phyloP scores from a whole-genome alignment of 30 jellyfish, hydroid and myxozoan genomes.

The Chironex yamaguchii region DNA sequence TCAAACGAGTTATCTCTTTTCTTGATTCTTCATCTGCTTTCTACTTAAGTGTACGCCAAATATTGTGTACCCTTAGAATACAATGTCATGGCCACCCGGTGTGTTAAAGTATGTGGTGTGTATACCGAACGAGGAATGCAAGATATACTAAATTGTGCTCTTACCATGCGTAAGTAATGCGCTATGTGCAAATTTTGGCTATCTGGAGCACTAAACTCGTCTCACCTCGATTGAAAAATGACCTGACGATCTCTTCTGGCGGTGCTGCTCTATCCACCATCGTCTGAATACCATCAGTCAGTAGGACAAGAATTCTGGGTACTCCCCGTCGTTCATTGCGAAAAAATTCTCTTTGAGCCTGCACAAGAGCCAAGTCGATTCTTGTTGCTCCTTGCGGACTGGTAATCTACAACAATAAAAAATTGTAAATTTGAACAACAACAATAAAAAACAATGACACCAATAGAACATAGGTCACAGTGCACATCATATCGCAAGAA shows the following conservation, averaged over 20 bases:
- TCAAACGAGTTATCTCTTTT: no score
- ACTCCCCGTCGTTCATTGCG: conserved; percentile 71
- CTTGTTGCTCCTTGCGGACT: conserved; percentile 91
- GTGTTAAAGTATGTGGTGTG: no score
- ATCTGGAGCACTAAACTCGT: not conserved
- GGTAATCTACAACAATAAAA: conserved; percentile 32
- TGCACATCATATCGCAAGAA: no score
- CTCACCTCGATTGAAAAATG: conserved; percentile 43
- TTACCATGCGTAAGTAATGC: not conserved
- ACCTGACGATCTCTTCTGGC: conserved; percentile 63
- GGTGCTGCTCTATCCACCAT: conserved; percentile 30
- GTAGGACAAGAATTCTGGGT: conserved; percentile 67
- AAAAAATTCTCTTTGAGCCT: conserved; percentile 74
- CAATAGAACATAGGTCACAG: no score
- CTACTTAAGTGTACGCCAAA: no score
- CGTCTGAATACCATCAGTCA: conserved; percentile 93
- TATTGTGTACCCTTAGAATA: no score
- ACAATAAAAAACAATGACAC: no score
- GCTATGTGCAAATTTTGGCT: not conserved
- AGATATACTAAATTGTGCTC: no score
- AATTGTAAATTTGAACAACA: no score
- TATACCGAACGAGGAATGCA: no score
- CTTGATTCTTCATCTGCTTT: no score
- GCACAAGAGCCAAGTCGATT: conserved; percentile 79
- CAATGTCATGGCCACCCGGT: no score